Evolutionary conservation across 2,888 invertebrate species (phyloP).

Genomic region (Sipha maydis): DNA sequence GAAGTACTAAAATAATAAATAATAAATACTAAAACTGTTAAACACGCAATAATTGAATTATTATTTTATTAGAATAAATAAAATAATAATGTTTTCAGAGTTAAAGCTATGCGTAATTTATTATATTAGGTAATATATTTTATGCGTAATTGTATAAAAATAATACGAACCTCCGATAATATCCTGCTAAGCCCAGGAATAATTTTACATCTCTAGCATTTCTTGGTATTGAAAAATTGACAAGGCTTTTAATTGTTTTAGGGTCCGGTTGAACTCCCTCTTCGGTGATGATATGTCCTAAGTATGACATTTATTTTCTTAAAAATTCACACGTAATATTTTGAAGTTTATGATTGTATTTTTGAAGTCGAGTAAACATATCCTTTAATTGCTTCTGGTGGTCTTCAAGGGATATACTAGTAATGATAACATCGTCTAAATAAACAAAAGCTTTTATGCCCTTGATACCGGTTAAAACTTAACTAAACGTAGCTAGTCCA

Average conservation of each 20-base stretch:
- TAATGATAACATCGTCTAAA: constrained; percentile 63
- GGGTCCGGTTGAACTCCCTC: constrained; percentile 62
- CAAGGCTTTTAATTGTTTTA: constrained; percentile 54
- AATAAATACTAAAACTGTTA: no score
- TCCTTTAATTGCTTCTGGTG: constrained; percentile 52
- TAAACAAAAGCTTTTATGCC: constrained; percentile 63
- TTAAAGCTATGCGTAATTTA: no score
- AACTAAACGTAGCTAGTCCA: constrained; percentile 62
- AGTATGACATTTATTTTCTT: constrained; percentile 41
- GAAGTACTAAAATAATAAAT: no score
- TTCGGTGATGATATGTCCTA: constrained; percentile 57
- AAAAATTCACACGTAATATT: constrained; percentile 63
- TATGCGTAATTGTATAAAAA: no score
- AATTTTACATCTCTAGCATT: constrained; percentile 4
- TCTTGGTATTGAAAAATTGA: constrained; percentile 25
- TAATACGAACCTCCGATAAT: constrained; percentile 66
- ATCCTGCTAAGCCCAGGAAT: constrained; percentile 65
- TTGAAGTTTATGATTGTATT: constrained; percentile 64
- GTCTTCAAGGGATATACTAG: constrained; percentile 53
- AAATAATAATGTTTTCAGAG: no score
- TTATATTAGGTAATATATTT: no score
- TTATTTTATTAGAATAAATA: no score
- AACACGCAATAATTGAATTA: no score
- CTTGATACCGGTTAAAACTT: constrained; percentile 61
- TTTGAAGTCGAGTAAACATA: constrained; percentile 59